phyloP scores from a whole-genome alignment of 2,797 vertebrate genomes.

The Tokudaia tokunoshimensis region DNA sequence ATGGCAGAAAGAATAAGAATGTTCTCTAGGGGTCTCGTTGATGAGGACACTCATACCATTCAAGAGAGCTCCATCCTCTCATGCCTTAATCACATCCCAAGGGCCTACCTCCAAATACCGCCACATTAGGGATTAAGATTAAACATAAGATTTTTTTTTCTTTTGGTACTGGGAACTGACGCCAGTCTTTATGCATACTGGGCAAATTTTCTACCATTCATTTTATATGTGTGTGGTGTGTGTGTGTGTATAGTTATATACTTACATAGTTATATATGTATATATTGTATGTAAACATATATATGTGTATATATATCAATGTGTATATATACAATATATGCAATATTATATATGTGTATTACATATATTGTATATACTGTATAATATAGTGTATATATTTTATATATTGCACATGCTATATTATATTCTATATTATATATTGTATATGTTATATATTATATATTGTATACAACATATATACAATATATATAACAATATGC shows the following conservation, averaged over 20 bases:
- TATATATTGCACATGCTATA: too few relatives aligned
- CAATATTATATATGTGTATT: too few relatives aligned
- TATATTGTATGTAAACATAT: not conserved
- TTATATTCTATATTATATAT: too few relatives aligned
- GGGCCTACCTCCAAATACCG: not conserved
- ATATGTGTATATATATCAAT: not conserved
- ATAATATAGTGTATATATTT: too few relatives aligned
- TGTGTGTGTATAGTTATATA: not conserved
- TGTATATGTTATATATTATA: not conserved
- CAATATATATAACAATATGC: not conserved
- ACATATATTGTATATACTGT: too few relatives aligned
- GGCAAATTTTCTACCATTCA: not conserved
- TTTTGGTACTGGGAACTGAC: not conserved
- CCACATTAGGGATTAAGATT: not conserved
- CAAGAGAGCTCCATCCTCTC: not conserved
- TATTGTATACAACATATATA: not conserved
- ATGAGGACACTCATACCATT: not conserved
- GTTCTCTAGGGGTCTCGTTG: not conserved
- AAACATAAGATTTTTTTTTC: not conserved
- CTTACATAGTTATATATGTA: not conserved
- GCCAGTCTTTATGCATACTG: not conserved
- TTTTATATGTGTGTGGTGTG: not conserved
- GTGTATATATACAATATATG: not conserved
- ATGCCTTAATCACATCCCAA: not conserved
- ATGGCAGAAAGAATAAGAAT: not conserved